A percentile compares a stretch with the other conserved stretches of the same genome.
phyloP scores from a whole-genome alignment of 2,113 vertebrate species.

The Rhipidura dahli region DNA sequence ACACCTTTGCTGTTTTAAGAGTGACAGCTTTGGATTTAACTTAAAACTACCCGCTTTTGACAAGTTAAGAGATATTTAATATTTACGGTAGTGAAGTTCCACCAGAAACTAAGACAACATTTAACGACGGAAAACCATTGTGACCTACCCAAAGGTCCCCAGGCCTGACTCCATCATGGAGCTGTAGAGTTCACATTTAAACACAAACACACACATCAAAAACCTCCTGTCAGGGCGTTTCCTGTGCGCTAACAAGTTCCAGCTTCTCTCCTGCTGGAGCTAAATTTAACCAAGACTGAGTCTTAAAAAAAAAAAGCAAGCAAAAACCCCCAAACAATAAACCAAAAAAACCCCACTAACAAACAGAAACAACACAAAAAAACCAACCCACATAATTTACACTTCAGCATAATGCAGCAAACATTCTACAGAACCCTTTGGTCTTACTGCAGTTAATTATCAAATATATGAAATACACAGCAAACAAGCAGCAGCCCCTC shows the following conservation, averaged over 20 bases:
- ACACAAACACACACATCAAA: slow-evolving; percentile 41
- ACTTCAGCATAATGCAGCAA: background rate
- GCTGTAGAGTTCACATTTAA: background rate
- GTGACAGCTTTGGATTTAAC: background rate
- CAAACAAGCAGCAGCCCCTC: background rate
- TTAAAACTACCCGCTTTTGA: background rate
- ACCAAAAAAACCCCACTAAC: background rate
- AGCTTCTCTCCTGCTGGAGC: slow-evolving; percentile 36
- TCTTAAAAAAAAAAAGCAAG: background rate
- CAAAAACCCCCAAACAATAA: background rate
- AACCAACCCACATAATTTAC: rapidly evolving
- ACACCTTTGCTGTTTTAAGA: background rate
- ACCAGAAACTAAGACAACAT: background rate
- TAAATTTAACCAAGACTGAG: slow-evolving; percentile 25
- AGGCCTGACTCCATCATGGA: background rate
- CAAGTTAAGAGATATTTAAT: background rate
- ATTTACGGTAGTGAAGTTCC: background rate
- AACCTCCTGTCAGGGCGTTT: background rate
- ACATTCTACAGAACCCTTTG: background rate
- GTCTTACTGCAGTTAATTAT: background rate
- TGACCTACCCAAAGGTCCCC: background rate
- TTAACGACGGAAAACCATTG: background rate
- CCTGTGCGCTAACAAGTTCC: slow-evolving; percentile 49
- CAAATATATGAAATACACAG: background rate
- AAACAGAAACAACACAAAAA: background rate